Evolutionary conservation across 2,113 vertebrate species (phyloP).

Genomic region (Malurus elegans): DNA sequence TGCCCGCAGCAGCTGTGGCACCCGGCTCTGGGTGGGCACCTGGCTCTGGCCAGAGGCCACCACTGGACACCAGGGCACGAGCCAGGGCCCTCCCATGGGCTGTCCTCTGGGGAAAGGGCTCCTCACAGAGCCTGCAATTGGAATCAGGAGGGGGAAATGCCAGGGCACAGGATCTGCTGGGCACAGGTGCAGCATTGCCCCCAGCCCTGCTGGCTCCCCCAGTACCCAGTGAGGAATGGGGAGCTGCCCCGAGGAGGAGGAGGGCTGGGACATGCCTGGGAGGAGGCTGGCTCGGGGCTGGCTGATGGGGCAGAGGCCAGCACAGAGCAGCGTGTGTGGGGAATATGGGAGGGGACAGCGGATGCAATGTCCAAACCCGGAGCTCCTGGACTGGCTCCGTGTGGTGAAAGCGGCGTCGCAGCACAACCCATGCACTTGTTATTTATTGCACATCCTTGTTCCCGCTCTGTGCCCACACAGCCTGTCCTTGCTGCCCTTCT

Average conservation of each 20-base stretch:
- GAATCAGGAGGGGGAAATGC: rapidly evolving
- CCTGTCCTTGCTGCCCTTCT: neutral
- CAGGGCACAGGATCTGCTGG: neutral
- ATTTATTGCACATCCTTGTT: neutral
- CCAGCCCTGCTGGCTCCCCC: neutral
- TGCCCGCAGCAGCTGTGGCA: neutral
- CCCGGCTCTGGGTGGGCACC: neutral
- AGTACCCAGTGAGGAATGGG: rapidly evolving
- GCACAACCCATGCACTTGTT: neutral
- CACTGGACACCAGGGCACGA: neutral
- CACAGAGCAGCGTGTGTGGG: rapidly evolving
- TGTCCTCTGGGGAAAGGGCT: neutral
- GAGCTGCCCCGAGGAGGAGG: neutral
- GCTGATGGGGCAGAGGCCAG: rapidly evolving
- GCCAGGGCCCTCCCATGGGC: rapidly evolving
- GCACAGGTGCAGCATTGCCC: neutral
- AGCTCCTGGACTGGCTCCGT: neutral
- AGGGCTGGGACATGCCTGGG: rapidly evolving
- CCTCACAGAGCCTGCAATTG: neutral
- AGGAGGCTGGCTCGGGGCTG: neutral
- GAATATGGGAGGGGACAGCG: rapidly evolving
- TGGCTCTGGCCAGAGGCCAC: neutral
- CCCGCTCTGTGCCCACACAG: rapidly evolving
- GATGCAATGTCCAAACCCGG: rapidly evolving
- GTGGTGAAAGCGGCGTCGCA: rapidly evolving